phyloP scores from a whole-genome alignment of 2,888 invertebrate species.

The Lithosia quadra region DNA sequence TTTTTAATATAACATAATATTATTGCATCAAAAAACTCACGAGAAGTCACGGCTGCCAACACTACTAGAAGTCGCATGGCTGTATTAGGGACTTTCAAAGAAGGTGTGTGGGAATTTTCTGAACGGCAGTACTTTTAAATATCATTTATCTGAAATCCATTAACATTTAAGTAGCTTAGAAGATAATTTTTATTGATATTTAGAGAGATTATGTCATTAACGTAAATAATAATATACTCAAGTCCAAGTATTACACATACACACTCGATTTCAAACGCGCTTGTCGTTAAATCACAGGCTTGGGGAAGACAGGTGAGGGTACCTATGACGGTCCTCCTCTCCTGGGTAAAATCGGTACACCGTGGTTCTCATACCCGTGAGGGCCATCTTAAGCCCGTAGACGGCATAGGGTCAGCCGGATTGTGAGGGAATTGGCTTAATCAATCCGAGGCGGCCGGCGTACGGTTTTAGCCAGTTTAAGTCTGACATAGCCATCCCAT shows the following conservation, averaged over 20 bases:
- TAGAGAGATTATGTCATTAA: background rate
- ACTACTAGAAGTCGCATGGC: constrained; percentile 55
- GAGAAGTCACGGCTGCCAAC: constrained; percentile 49
- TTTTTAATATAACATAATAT: background rate
- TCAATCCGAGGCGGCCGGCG: too few species aligned
- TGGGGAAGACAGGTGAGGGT: too few species aligned
- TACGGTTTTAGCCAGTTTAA: too few species aligned
- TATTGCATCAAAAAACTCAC: constrained; percentile 49
- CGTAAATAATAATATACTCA: background rate
- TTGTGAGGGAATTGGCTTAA: too few species aligned
- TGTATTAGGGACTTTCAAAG: background rate
- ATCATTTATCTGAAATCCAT: background rate
- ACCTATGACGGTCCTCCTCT: too few species aligned
- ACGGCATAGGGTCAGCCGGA: too few species aligned
- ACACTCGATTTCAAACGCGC: background rate
- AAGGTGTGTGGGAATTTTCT: background rate
- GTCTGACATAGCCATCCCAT: too few species aligned
- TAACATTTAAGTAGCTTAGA: background rate
- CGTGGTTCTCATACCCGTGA: too few species aligned
- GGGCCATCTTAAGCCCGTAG: too few species aligned
- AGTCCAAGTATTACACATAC: background rate
- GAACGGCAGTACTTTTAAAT: background rate
- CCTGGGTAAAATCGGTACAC: too few species aligned
- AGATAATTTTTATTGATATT: background rate
- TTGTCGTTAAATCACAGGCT: background rate